Evolutionary conservation across 2,113 vertebrate species (phyloP).

Genomic region (Beaufortia kweichowensis): DNA sequence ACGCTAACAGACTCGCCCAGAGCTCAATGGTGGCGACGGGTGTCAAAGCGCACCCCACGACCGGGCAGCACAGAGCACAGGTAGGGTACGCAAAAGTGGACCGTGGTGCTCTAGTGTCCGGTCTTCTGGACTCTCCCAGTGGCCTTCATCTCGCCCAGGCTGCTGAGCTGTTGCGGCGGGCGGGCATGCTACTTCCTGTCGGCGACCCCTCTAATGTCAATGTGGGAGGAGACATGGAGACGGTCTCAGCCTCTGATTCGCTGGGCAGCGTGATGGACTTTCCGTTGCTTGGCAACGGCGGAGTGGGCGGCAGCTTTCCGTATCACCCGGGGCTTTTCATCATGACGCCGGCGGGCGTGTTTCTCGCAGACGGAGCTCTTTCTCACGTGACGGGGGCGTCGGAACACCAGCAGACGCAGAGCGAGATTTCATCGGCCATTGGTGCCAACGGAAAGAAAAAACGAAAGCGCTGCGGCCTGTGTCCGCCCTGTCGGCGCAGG

Average conservation of each 20-base stretch:
- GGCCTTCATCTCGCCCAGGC: conserved; percentile 95
- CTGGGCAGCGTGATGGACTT: conserved; percentile 91
- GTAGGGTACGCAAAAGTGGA: conserved; percentile 83
- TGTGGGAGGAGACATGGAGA: conserved; percentile 82
- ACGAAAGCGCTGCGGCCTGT: conserved; percentile 98
- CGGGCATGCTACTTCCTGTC: conserved; percentile 84
- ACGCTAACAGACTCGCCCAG: conserved; percentile 74
- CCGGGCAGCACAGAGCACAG: conserved; percentile 80
- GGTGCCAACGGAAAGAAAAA: conserved; percentile 93
- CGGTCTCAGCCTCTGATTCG: conserved; percentile 85
- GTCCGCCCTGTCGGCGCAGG: conserved; percentile 92
- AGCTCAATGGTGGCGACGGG: conserved; percentile 70
- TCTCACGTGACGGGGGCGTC: conserved; percentile 74
- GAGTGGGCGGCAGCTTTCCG: conserved; percentile 81
- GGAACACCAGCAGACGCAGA: conserved; percentile 90
- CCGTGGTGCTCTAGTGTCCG: conserved; percentile 84
- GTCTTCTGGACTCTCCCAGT: conserved; percentile 88
- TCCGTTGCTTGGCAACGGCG: conserved; percentile 79
- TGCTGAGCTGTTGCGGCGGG: conserved; percentile 94
- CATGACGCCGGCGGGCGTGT: conserved; percentile 88
- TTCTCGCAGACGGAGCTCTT: conserved; percentile 89
- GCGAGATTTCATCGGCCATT: conserved; percentile 88
- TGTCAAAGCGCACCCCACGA: conserved; percentile 87
- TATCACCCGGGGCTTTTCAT: conserved; percentile 97
- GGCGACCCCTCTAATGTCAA: conserved; percentile 64